Evolutionary conservation across 2,888 invertebrate species (phyloP), one percentile per base, ranked within the genome.

Genomic region (Pediacus dermestoides): DNA sequence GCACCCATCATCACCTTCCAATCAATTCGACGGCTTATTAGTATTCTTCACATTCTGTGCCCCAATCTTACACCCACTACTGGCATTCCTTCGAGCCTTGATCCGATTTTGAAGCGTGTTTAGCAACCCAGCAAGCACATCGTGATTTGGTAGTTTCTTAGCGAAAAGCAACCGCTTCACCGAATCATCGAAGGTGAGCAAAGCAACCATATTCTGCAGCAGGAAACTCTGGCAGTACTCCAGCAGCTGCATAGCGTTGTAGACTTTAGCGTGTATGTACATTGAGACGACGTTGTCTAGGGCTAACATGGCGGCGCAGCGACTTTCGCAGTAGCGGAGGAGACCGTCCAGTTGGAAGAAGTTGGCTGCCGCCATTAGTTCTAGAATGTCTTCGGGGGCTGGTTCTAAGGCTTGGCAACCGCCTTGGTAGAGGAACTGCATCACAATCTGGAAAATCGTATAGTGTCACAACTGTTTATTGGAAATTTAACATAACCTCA

Each of bases 211-310:
- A 62, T 92, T 91, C 70, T 92, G 91, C 28, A 92, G 75, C 14
- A 92, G 73, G 66, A 90, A 91, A 34, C 89, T 89, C 71, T 91
- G 91, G 62, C 91, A 91, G 67, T 88, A 91, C 68, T 91, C 90
- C 59, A 92, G 70, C 22, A 92, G 73, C 65, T 89, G 88, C 18
- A 81, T 78, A 15, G 91, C 91, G 58, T 87, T 89, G 63, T 92
- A 91, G 10, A 91, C 89, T 82, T 91, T 91, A 30, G 91, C 91
- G 65, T 92, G 91, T 58, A 91, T 91, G 60, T 92, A 93, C 75
- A 92, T 88, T 10, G 90, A 88, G 30, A 91, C 90, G 30, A 91
- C 85, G 64, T 91, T 92, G 60, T 91, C 89, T 44, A 89, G 75
- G 58, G 88, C 86, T 9, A 92, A 82, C 70, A 88, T 81, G 34